Conservation (phyloP, 1,140 invertebrate genomes). For the Cydia splendana region DNA sequence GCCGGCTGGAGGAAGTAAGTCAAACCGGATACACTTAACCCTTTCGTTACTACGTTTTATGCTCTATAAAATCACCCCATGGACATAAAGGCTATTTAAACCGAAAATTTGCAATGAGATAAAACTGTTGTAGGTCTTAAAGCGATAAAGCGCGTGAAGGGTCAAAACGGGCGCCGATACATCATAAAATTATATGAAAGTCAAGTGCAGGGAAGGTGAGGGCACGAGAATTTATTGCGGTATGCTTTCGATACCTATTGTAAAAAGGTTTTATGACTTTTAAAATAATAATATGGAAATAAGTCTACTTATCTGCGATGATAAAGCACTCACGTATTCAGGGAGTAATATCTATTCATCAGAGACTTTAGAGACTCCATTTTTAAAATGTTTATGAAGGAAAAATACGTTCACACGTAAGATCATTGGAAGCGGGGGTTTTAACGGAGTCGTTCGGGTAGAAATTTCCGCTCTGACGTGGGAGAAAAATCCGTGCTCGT, state of each 20-base stretch:
- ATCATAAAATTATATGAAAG: constrained; percentile 80
- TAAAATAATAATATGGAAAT: constrained; percentile 70
- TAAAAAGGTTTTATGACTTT: constrained; percentile 69
- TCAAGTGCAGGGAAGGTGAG: constrained; percentile 73
- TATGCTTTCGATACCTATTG: constrained; percentile 76
- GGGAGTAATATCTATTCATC: constrained; percentile 30
- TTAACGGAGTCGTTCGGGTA: constrained; percentile 60
- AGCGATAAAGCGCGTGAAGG: constrained; percentile 67
- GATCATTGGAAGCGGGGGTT: constrained; percentile 53
- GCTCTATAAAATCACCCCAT: constrained; percentile 52
- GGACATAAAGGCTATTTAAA: constrained; percentile 55
- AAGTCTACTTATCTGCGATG: constrained; percentile 53
- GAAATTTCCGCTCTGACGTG: constrained; percentile 58
- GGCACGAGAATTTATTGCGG: constrained; percentile 71
- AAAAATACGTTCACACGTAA: constrained; percentile 38
- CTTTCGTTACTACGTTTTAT: constrained; percentile 51
- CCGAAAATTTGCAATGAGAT: constrained; percentile 61
- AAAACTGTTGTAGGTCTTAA: constrained; percentile 38
- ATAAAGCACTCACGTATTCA: constrained; percentile 43
- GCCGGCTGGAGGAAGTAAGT: constrained; percentile 35
- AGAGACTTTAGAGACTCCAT: not conserved
- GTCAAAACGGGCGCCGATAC: constrained; percentile 70
- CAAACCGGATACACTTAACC: constrained; percentile 52
- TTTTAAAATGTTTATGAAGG: constrained; percentile 37
- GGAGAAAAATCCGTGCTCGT: constrained; percentile 62